Percentiles rank a stretch among this genome's conserved stretches.
Evolutionary conservation across 2,113 vertebrate species (phyloP).

Genomic region (Cromileptes altivelis): DNA sequence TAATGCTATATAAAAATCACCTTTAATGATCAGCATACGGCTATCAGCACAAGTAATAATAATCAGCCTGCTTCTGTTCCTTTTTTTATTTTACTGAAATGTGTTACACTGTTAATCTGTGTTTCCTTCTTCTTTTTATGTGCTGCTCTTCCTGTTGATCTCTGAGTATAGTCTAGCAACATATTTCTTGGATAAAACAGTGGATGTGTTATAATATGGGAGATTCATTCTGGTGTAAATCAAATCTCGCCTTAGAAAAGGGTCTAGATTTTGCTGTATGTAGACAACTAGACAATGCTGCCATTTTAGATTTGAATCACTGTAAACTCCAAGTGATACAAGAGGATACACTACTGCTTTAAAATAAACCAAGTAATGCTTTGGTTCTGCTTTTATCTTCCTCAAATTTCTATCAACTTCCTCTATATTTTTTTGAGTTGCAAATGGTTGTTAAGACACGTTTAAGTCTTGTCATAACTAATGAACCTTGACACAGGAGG

Average conservation of each 20-base stretch:
- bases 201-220: background rate
- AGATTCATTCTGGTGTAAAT: background rate
- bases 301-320: background rate
- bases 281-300: background rate
- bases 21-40: background rate
- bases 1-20: background rate
- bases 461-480: background rate
- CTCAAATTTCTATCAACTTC: background rate
- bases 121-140: background rate
- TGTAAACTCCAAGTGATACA: background rate
- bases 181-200: background rate
- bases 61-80: background rate
- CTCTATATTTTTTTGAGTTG: background rate
- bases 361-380: background rate
- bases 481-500: background rate
- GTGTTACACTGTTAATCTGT: background rate
- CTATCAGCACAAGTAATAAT: background rate
- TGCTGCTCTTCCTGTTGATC: background rate
- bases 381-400: constrained; percentile 37
- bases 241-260: background rate
- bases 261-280: background rate
- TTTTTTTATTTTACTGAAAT: background rate
- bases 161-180: background rate
- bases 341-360: background rate
- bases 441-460: background rate